Evolutionary conservation across 2,888 invertebrate species (phyloP), one percentile per base, ranked within the genome.

Genomic region (Lacanobia wlatinum): DNA sequence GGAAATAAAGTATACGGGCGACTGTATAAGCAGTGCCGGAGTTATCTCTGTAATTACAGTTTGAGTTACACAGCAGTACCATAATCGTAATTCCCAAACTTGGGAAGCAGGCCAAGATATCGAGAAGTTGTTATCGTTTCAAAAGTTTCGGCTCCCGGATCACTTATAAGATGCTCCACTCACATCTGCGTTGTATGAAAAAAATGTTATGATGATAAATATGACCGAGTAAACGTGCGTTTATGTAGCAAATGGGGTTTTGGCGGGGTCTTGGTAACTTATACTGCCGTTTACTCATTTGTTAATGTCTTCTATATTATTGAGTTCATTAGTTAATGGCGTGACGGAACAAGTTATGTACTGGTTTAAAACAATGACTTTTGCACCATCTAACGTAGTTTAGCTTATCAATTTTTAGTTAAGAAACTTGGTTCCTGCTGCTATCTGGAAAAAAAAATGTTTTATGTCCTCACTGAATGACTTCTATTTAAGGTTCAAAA

Each of bases 31-130:
- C 84, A 80, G 76, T 72, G 66, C 21, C 71, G 75, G 77, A 84
- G 84, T 84, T 84, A 82, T 84, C 83, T 81, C 78, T 75, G 80
- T 86, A 87, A 88, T 88, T 88, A 85, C 82, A 86, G 85, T 89
- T 90, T 86, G 85, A 86, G 85, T 87, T 86, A 87, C 88, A 82
- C 84, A 84, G 87, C 80, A 76, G 78, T 76, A 84, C 84, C 84
- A 88, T 90, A 89, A 90, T 90, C 90, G 88, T 90, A 88, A 90
- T 87, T 90, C 84, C 74, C 83, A 66, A 89, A 90, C 83, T 89
- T 90, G 79, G 78, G 81, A 67, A 74, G 78, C 75, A 75, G 73
- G 75, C 78, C 73, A 80, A 80, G 86, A 87, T 88, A 89, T 89
- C 87, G 83, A 80, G 81, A 89, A 90, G 86, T 90, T 87, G 88